Conservation (phyloP, 2,113 vertebrate genomes). For the Scomber scombrus region DNA sequence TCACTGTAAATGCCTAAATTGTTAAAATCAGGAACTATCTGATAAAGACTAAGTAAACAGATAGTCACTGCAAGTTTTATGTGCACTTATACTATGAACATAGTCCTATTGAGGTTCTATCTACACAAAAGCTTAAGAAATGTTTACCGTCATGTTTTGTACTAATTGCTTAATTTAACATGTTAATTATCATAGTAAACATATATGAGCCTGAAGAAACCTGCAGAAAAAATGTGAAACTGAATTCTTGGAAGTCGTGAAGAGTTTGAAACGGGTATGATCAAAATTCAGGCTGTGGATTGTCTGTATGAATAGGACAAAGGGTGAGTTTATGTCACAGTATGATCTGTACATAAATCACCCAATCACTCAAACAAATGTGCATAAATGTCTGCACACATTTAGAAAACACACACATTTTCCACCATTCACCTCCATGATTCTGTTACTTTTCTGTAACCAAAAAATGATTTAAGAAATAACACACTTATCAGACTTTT, state of each 20-base stretch:
- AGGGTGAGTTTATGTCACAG: no score
- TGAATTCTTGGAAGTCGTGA: not conserved
- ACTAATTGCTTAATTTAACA: conserved; percentile 9
- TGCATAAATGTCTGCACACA: no score
- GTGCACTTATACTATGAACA: no score
- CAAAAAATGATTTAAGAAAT: no score
- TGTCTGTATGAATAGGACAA: no score
- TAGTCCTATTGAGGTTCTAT: not conserved
- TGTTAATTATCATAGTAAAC: conserved; percentile 14
- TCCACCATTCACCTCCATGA: no score
- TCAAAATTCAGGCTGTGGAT: not conserved
- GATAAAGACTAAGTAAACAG: no score
- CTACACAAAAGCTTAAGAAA: not conserved
- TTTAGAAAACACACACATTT: not conserved
- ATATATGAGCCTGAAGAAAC: not conserved
- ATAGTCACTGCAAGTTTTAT: not conserved
- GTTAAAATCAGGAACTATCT: no score
- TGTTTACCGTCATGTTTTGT: not conserved
- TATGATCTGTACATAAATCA: not conserved
- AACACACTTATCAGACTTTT: no score
- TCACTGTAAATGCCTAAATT: not conserved
- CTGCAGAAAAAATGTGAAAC: not conserved
- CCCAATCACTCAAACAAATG: no score
- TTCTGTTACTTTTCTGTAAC: no score
- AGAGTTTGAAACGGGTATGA: not conserved